These are phyloP conservation scores for Sitta carolinensis DNA, from an alignment of 2,797 vertebrate genomes.

Conservation along the genomic window DNA sequence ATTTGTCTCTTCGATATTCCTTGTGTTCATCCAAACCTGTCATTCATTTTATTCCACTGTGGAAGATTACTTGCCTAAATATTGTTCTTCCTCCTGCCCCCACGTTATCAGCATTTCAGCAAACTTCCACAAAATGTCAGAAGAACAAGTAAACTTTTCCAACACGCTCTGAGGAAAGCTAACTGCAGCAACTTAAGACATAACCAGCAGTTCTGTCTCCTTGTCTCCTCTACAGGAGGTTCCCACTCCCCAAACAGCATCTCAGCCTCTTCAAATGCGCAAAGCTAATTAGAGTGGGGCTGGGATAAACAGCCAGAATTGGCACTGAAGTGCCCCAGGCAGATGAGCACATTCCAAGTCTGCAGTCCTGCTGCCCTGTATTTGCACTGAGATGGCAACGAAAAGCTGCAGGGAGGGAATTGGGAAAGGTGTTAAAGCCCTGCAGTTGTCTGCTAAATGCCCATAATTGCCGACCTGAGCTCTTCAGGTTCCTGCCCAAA, in stretches of 20 bases:
- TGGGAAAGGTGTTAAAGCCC: slow-evolving; percentile 23
- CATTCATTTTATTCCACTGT: slow-evolving; percentile 13
- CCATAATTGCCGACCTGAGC: slow-evolving; percentile 11
- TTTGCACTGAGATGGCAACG: slow-evolving; percentile 31
- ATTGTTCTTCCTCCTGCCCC: background rate
- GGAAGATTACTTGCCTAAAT: slow-evolving; percentile 13
- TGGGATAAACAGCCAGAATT: slow-evolving; percentile 9
- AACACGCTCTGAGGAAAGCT: background rate
- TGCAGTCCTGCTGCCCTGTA: slow-evolving; percentile 23
- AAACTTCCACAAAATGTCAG: slow-evolving; percentile 33
- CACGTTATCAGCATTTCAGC: background rate
- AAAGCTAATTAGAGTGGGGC: slow-evolving; percentile 19
- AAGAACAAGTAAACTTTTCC: slow-evolving; percentile 24
- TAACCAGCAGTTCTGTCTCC: slow-evolving; percentile 6
- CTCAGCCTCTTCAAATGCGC: background rate
- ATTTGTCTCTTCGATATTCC: background rate
- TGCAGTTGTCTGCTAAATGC: slow-evolving; percentile 49
- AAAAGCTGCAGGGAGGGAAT: slow-evolving; percentile 47
- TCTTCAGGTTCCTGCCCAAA: slow-evolving; percentile 6
- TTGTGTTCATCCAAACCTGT: slow-evolving; percentile 10
- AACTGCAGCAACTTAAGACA: slow-evolving; percentile 3
- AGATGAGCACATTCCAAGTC: slow-evolving; percentile 21
- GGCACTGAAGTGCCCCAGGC: slow-evolving; percentile 40
- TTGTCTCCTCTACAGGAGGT: slow-evolving; percentile 12
- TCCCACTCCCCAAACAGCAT: slow-evolving; percentile 5